phyloP scores from a whole-genome alignment of 2,888 invertebrate genomes.

The Oconnorella tubifera region DNA sequence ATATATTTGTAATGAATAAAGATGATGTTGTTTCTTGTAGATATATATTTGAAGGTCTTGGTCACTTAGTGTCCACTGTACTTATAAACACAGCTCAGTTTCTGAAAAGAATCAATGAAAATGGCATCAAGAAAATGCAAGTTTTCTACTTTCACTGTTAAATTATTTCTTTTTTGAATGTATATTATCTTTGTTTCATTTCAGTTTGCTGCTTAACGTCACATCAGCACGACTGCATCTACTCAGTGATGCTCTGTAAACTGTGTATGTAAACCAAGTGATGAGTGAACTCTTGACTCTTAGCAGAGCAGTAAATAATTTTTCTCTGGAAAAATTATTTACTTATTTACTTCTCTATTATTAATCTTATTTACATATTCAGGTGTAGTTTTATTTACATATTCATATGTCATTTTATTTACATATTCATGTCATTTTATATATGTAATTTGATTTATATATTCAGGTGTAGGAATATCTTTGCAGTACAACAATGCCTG shows the following conservation, averaged over 20 bases:
- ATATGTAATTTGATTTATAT: background rate
- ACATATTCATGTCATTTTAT: conserved; percentile 54
- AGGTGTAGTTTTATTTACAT: conserved; percentile 70
- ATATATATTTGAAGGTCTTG: conserved; percentile 87
- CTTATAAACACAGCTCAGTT: conserved; percentile 76
- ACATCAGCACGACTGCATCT: too few relatives aligned
- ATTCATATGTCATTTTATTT: background rate
- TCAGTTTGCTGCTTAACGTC: too few relatives aligned
- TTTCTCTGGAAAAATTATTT: too few relatives aligned
- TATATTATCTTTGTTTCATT: background rate
- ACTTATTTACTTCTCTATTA: background rate
- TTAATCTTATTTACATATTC: background rate
- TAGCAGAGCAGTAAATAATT: too few relatives aligned
- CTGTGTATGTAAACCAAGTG: too few relatives aligned
- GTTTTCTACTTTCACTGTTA: too few relatives aligned
- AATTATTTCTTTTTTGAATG: too few relatives aligned
- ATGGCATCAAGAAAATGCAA: conserved; percentile 74
- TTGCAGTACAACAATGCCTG: conserved; percentile 79
- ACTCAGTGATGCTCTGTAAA: too few relatives aligned
- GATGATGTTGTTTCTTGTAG: too few relatives aligned
- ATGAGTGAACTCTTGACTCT: too few relatives aligned
- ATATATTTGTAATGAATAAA: too few relatives aligned
- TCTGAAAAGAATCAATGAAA: conserved; percentile 75
- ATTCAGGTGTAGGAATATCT: conserved; percentile 70
- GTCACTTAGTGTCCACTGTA: conserved; percentile 75